These are phyloP conservation scores for Trilocha varians DNA, from an alignment of 2,888 invertebrate species.

Conservation along the genomic window DNA sequence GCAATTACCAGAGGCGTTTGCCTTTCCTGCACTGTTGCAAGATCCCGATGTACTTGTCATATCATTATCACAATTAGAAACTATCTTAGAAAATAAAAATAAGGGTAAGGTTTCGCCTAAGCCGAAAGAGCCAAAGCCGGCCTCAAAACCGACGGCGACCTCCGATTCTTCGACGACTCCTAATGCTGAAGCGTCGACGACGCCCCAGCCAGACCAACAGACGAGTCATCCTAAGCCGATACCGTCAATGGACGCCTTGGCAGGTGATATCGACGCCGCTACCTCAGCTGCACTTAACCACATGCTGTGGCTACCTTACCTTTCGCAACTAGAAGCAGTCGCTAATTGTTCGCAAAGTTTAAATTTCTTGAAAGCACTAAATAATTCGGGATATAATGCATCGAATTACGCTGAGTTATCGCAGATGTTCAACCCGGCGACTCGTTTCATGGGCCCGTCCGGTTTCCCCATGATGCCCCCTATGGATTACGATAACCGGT, in stretches of 20 bases:
- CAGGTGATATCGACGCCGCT: constrained; percentile 79
- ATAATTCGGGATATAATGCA: constrained; percentile 61
- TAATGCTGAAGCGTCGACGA: constrained; percentile 22
- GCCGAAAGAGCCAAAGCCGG: constrained; percentile 25
- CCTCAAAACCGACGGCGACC: constrained; percentile 27
- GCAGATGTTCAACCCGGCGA: constrained; percentile 60
- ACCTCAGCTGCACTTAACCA: constrained; percentile 80
- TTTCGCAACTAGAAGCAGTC: constrained; percentile 75
- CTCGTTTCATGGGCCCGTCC: constrained; percentile 54
- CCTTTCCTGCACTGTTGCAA: constrained; percentile 79
- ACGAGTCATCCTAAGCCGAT: constrained; percentile 42
- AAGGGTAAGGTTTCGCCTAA: constrained; percentile 27
- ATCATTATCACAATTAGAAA: constrained; percentile 81
- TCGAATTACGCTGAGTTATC: constrained; percentile 64
- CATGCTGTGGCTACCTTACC: constrained; percentile 83
- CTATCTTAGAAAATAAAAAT: constrained; percentile 71
- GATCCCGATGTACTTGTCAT: constrained; percentile 86
- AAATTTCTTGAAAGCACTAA: constrained; percentile 74
- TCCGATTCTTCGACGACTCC: constrained; percentile 27
- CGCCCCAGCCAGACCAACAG: constrained; percentile 10
- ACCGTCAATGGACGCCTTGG: constrained; percentile 58
- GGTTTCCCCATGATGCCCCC: constrained; percentile 56
- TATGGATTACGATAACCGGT: constrained; percentile 69
- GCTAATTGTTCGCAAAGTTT: constrained; percentile 71
- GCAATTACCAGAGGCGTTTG: constrained; percentile 81